A percentile compares a stretch with the other conserved stretches of the same genome.
phyloP scores from a whole-genome alignment of 2,113 vertebrate genomes.

The Heterochromis multidens region DNA sequence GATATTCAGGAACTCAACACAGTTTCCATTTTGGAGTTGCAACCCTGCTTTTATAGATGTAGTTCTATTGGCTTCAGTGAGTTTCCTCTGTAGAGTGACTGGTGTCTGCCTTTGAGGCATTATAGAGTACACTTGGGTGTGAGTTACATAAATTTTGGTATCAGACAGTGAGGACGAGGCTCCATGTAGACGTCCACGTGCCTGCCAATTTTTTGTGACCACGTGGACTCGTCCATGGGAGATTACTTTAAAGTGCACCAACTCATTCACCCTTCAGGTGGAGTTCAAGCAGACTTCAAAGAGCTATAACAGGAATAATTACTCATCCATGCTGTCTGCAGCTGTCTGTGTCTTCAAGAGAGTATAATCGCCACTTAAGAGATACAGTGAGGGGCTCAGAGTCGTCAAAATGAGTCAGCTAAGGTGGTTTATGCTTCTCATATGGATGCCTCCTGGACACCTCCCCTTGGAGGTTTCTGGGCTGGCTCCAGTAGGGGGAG shows the following conservation, averaged over 20 bases:
- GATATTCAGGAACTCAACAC: neutral
- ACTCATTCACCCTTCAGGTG: neutral
- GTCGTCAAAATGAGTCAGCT: neutral
- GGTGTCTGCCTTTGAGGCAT: neutral
- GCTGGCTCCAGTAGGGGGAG: accelerated
- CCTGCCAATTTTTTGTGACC: neutral
- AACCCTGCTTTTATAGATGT: neutral
- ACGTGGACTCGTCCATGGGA: too few relatives aligned
- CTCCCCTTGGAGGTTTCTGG: neutral
- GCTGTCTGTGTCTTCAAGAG: neutral
- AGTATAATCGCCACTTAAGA: neutral
- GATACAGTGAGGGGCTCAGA: neutral
- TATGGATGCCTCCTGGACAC: neutral
- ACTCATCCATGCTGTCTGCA: neutral
- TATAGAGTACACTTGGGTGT: neutral
- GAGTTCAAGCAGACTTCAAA: neutral
- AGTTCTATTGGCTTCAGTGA: neutral
- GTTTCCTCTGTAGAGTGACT: neutral
- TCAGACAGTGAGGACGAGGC: neutral
- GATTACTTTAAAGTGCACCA: neutral
- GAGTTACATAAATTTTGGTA: accelerated
- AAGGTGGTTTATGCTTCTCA: neutral
- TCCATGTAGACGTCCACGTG: too few relatives aligned
- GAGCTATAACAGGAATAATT: neutral
- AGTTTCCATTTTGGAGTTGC: neutral